Evolutionary conservation across 30 jellyfish, hydroid and myxozoan species (phyloP).

Genomic region (Nemopilema nomurai): DNA sequence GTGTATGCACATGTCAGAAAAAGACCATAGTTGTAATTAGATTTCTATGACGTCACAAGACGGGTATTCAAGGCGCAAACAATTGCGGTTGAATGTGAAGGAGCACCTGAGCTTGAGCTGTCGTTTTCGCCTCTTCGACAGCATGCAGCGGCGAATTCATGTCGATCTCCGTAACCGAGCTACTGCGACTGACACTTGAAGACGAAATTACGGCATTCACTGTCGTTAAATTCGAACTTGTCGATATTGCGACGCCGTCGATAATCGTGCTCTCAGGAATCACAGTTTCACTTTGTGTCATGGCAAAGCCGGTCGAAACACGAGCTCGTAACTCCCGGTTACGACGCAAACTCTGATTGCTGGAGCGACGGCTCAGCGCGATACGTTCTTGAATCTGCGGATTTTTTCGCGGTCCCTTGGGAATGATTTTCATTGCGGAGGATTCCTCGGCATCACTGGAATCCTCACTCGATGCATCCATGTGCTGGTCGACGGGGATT

Average conservation of each 20-base stretch:
- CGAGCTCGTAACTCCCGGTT: conserved; percentile 39
- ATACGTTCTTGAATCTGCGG: conserved; percentile 4
- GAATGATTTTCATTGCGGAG: conserved; percentile 21
- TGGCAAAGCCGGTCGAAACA: neutral
- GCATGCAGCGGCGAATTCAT: conserved; percentile 45
- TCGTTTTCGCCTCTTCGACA: neutral
- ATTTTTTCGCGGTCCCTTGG: conserved; percentile 14
- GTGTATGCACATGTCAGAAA: no score
- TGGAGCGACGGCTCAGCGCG: conserved; percentile 40
- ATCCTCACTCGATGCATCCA: conserved; percentile 46
- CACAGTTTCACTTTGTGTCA: conserved; percentile 26
- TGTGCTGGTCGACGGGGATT: conserved; percentile 65
- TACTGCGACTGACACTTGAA: conserved; percentile 37
- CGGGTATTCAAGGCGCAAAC: no score
- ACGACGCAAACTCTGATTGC: conserved; percentile 45
- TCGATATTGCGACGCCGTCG: conserved; percentile 73
- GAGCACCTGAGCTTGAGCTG: no score
- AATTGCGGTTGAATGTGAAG: no score
- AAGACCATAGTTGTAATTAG: no score
- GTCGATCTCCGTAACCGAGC: conserved; percentile 56
- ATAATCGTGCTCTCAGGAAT: conserved; percentile 39
- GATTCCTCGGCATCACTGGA: conserved; percentile 55
- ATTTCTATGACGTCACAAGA: no score
- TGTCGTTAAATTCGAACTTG: conserved; percentile 4
- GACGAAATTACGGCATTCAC: conserved; percentile 43